Conservation (phyloP, 2,888 invertebrate species). For the Polyploca ridens region DNA sequence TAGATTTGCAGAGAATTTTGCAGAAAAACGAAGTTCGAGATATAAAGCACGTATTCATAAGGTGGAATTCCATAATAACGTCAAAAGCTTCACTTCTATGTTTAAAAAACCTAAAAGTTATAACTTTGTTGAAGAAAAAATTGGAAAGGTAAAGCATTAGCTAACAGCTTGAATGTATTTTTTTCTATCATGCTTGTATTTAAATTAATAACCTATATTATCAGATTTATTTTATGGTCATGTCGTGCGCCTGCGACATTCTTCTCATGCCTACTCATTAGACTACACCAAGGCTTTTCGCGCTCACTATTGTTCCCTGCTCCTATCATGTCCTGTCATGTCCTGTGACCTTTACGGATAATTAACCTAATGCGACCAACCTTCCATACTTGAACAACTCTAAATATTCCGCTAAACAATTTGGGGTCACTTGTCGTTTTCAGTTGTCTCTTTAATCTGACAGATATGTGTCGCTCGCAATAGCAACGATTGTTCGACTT, state of each 20-base stretch:
- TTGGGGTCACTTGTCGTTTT: conserved; percentile 25
- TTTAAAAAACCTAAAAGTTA: too few species aligned
- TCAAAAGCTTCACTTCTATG: too few species aligned
- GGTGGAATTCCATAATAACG: too few species aligned
- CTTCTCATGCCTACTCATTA: conserved; percentile 51
- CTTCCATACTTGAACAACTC: conserved; percentile 35
- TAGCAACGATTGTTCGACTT: conserved; percentile 18
- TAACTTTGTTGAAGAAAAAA: too few species aligned
- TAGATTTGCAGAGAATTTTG: conserved; percentile 7
- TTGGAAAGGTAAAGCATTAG: too few species aligned
- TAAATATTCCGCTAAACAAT: conserved; percentile 22
- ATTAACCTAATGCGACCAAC: conserved; percentile 53
- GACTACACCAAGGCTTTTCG: conserved; percentile 46
- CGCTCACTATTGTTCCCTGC: conserved; percentile 46
- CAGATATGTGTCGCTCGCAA: neutral
- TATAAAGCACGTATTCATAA: too few species aligned
- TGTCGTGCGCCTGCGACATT: conserved; percentile 65
- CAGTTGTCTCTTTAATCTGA: neutral
- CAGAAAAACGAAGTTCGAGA: neutral
- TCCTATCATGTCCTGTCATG: conserved; percentile 38
- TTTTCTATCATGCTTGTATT: too few species aligned
- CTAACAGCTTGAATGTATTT: too few species aligned
- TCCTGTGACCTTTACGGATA: conserved; percentile 53
- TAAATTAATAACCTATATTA: too few species aligned
- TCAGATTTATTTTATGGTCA: conserved; percentile 33